Base-by-base conservation (phyloP, 1,140 invertebrate species). In the Leucophenga varia region DNA sequence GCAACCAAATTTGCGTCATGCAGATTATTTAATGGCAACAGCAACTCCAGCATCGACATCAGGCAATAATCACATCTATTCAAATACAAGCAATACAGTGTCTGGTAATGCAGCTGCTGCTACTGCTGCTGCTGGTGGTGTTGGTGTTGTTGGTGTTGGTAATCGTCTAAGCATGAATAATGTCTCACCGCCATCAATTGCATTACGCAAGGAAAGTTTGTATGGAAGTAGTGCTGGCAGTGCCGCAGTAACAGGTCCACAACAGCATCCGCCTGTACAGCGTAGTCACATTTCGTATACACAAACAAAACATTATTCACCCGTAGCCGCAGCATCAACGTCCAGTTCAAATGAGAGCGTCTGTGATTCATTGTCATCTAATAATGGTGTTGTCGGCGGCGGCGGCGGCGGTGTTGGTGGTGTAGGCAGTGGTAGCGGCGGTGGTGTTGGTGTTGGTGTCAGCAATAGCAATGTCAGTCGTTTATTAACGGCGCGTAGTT, bases 311-410 rank as follows among this genome's bases (percentile, higher is more conserved):
- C 71, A 74, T 13, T 74, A 74, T 50, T 61, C 64, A 0, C 55
- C 61, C 3, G 45, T 63, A 38, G 53, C 67, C 47, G 49, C 61
- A 47, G 57, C 74, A 42, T 74, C 76, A 6, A 85, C 84, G 0
- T 87, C 85, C 58, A 87, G 86, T 76, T 87, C 85, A 14, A 87
- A 84, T 68, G 86, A 88, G 74, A 88, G 86, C 13, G 82, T 88
- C 4, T 85, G 85, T 53, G 71, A 74, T 51, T 74, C 71, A 3
- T 84, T 86, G 3, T 77, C 79, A 30, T 82, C 81, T 3, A 78
- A 77, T 12, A 74, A 79, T 49, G 76, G 75, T 7, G 30, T 54
- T n/a, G 50, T 36, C 14, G 20, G 43, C 8, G 47, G 39, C 18
- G 44, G 54, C 17, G 38, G 21, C 14, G 46, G 46, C 8, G 38